Evolutionary conservation across 2,113 vertebrate genomes (phyloP).

Genomic region (Cynopterus brachyotis): DNA sequence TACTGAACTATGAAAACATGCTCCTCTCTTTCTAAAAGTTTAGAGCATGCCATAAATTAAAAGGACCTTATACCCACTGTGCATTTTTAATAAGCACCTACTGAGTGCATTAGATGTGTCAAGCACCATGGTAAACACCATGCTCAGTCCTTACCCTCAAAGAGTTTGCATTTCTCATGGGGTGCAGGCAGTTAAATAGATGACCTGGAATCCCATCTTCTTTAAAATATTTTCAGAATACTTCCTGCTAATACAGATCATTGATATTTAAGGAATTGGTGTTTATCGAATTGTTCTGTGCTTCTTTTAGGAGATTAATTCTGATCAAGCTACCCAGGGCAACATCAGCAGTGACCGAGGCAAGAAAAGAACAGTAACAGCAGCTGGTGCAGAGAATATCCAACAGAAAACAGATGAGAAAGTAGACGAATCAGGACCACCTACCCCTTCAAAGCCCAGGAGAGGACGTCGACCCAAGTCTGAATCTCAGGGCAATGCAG

Average conservation of each 20-base stretch:
- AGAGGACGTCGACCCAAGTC: slow-evolving; percentile 91
- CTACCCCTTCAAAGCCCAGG: slow-evolving; percentile 87
- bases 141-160: background rate
- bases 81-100: background rate
- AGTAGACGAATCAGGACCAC: slow-evolving; percentile 83
- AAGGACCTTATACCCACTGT: background rate
- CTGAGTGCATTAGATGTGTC: background rate
- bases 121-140: background rate
- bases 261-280: slow-evolving; percentile 28
- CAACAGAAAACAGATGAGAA: slow-evolving; percentile 88
- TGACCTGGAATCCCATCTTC: background rate
- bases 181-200: background rate
- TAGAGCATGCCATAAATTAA: background rate
- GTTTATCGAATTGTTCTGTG: slow-evolving; percentile 38
- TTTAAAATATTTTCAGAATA: background rate
- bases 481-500: slow-evolving; percentile 86
- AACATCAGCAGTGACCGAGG: slow-evolving; percentile 86
- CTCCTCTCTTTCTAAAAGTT: background rate
- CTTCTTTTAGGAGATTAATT: slow-evolving; percentile 87
- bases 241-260: background rate
- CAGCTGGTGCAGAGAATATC: slow-evolving; percentile 89
- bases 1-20: background rate
- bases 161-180: background rate
- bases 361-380: slow-evolving; percentile 87
- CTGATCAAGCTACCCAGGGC: slow-evolving; percentile 86